Evolutionary conservation across 2,113 vertebrate genomes (phyloP).

Genomic region (mouse (Mus musculus)): DNA sequence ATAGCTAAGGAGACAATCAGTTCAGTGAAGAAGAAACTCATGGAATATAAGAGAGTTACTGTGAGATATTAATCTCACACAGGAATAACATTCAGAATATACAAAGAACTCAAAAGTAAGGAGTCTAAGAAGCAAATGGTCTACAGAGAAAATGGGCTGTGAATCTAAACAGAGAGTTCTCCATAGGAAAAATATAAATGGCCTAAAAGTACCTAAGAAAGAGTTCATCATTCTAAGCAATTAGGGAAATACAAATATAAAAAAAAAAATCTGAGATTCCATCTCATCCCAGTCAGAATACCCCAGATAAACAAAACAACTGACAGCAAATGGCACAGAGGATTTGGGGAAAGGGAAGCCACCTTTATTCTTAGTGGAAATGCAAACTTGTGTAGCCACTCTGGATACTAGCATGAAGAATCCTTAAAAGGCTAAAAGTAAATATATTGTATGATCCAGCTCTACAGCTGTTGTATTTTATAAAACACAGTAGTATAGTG

Average conservation of each 20-base stretch:
- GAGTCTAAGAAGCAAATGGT: neutral
- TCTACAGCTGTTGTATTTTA: neutral
- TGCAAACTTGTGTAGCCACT: neutral
- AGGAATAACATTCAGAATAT: neutral
- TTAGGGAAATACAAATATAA: neutral
- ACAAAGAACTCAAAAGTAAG: neutral
- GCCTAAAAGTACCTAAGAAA: neutral
- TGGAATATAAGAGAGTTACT: neutral
- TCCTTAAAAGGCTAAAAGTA: neutral
- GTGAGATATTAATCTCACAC: neutral
- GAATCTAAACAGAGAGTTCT: neutral
- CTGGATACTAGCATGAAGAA: neutral
- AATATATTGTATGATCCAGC: neutral
- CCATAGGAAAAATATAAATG: neutral
- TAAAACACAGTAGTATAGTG: too few relatives aligned
- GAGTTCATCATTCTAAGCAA: neutral
- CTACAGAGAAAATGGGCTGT: neutral
- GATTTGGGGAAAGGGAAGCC: neutral
- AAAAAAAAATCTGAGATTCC: neutral
- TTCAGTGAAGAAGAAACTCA: neutral
- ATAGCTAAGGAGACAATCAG: neutral
- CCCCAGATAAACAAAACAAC: neutral
- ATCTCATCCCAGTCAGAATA: neutral
- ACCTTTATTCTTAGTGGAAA: neutral
- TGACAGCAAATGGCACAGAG: neutral